Conservation (phyloP, 2,797 vertebrate genomes). For the Sciaenops ocellatus region DNA sequence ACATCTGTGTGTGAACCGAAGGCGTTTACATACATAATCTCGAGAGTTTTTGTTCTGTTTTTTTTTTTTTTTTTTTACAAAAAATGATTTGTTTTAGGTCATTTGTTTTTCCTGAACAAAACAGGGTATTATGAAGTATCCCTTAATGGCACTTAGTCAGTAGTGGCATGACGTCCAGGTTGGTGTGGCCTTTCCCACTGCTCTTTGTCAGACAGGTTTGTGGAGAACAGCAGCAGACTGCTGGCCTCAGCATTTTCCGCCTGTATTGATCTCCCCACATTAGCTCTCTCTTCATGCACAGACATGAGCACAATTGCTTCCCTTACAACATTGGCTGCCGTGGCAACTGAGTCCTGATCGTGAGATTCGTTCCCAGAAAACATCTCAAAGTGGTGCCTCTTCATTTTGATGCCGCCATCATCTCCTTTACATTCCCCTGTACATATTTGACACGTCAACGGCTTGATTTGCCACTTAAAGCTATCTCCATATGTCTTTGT, state of each 20-base stretch:
- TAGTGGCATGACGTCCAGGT: conserved; percentile 67
- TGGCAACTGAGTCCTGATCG: conserved; percentile 80
- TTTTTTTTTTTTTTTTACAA: neutral
- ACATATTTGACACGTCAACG: conserved; percentile 67
- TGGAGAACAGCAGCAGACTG: conserved; percentile 83
- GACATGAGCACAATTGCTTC: conserved; percentile 84
- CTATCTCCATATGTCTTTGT: conserved; percentile 81
- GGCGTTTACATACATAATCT: conserved; percentile 16
- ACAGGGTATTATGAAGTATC: conserved; percentile 5
- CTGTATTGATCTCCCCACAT: conserved; percentile 87
- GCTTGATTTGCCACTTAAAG: conserved; percentile 77
- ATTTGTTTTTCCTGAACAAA: neutral
- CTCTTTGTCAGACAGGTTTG: conserved; percentile 84
- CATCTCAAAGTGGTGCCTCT: conserved; percentile 68
- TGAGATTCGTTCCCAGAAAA: conserved; percentile 72
- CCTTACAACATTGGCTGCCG: conserved; percentile 81
- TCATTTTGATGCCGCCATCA: conserved; percentile 54
- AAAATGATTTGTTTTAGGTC: too few relatives aligned
- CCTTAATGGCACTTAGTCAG: conserved; percentile 46
- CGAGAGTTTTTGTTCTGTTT: neutral
- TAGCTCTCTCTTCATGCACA: conserved; percentile 84
- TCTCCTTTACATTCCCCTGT: conserved; percentile 62
- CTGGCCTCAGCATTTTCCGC: conserved; percentile 86
- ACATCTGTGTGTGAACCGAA: conserved; percentile 15
- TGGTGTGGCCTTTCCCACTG: conserved; percentile 63